Conservation (phyloP, 2,888 invertebrate genomes). For the Pyralis farinalis region DNA sequence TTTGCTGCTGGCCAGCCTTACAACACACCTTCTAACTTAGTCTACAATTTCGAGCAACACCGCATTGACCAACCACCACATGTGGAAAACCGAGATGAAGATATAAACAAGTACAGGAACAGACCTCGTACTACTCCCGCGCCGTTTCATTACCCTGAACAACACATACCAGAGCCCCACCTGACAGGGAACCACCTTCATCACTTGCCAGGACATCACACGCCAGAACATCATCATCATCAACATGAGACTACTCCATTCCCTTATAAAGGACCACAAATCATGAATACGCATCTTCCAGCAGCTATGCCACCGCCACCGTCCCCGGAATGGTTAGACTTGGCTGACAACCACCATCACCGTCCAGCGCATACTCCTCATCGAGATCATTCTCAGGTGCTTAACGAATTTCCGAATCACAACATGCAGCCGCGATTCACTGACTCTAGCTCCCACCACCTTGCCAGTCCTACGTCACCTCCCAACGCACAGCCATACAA, state of each 20-base stretch:
- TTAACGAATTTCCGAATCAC: neutral
- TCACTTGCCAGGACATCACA: neutral
- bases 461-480: neutral
- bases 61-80: conserved; percentile 36
- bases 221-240: neutral
- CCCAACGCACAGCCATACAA: too few species aligned
- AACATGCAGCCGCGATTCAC: neutral
- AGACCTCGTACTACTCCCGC: conserved; percentile 28
- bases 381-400: too few species aligned
- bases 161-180: neutral
- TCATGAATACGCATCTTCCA: conserved; percentile 14
- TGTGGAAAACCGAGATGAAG: conserved; percentile 40
- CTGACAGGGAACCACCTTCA: neutral
- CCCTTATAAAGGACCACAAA: too few species aligned
- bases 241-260: too few species aligned
- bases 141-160: conserved; percentile 14
- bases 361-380: neutral
- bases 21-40: conserved; percentile 27
- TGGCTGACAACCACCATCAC: conserved; percentile 13
- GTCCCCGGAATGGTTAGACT: conserved; percentile 25
- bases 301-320: conserved; percentile 24
- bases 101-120: conserved; percentile 36
- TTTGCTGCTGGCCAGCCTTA: conserved; percentile 24
- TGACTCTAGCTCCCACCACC: neutral
- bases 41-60: conserved; percentile 39